Evolutionary conservation across 2,113 vertebrate species (phyloP).

Genomic region (Micronycteris hirsuta): DNA sequence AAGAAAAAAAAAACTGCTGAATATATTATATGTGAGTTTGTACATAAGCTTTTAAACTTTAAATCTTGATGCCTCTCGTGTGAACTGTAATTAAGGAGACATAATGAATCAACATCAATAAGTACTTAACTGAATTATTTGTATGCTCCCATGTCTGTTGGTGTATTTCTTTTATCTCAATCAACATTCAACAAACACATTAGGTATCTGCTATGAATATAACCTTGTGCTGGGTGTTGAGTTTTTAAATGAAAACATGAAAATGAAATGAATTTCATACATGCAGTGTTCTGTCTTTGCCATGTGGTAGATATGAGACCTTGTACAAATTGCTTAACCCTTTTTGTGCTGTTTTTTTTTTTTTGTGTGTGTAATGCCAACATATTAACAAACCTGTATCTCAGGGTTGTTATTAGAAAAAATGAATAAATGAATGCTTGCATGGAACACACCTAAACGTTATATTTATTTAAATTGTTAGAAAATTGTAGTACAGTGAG

Average conservation of each 20-base stretch:
- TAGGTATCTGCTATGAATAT: background rate
- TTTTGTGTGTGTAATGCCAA: background rate
- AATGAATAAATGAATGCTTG: background rate
- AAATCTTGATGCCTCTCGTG: background rate
- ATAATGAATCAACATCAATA: background rate
- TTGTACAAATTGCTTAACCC: background rate
- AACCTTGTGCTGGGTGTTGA: background rate
- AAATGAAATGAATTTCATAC: background rate
- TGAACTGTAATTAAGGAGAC: constrained; percentile 30
- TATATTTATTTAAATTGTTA: background rate
- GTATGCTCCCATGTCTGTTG: background rate
- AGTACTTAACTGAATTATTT: background rate
- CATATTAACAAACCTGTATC: background rate
- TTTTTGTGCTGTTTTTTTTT: background rate
- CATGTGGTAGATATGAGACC: background rate
- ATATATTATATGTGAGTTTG: background rate
- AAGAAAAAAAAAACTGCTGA: background rate
- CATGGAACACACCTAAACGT: background rate
- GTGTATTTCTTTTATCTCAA: background rate
- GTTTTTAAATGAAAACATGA: background rate
- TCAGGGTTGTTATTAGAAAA: background rate
- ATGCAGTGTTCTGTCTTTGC: background rate
- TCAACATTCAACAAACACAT: background rate
- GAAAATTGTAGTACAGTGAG: background rate
- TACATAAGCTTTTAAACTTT: constrained; percentile 10